Evolutionary conservation across 2,888 invertebrate species (phyloP).

Genomic region (Eupelmus urozonus): DNA sequence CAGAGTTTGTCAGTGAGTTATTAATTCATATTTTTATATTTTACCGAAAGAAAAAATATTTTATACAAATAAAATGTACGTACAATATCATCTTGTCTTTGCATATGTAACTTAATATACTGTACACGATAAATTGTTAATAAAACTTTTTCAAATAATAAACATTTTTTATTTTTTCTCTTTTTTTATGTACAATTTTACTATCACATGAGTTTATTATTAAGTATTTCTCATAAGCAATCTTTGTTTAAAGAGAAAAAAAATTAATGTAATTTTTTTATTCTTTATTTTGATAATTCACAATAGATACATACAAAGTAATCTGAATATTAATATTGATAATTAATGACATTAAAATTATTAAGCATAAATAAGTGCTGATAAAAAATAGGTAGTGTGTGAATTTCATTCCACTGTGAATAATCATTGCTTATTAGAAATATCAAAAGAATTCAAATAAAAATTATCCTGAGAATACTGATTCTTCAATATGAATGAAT

Average conservation of each 20-base stretch:
- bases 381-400: neutral
- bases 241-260: slow-evolving; percentile 22
- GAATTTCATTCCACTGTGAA: slow-evolving; percentile 30
- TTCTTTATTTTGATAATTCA: slow-evolving; percentile 46
- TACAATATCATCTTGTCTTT: slow-evolving; percentile 43
- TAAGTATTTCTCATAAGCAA: slow-evolving; percentile 55
- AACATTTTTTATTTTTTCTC: slow-evolving; percentile 38
- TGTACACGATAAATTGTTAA: slow-evolving; percentile 63
- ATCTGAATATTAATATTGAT: neutral
- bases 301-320: slow-evolving; percentile 28
- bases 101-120: slow-evolving; percentile 51
- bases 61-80: slow-evolving; percentile 53
- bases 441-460: slow-evolving; percentile 55
- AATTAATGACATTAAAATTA: no score
- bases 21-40: slow-evolving; percentile 56
- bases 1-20: slow-evolving; percentile 37
- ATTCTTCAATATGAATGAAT: slow-evolving; percentile 55
- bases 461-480: slow-evolving; percentile 47
- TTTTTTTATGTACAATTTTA: slow-evolving; percentile 48
- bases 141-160: slow-evolving; percentile 40
- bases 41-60: slow-evolving; percentile 48
- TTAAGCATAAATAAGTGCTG: no score
- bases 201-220: slow-evolving; percentile 36
- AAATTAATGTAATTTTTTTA: slow-evolving; percentile 40
- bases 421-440: slow-evolving; percentile 57